A percentile compares a stretch with the other conserved stretches of the same genome.
phyloP scores from a whole-genome alignment of 2,113 vertebrate species.

The Mastomys coucha region DNA sequence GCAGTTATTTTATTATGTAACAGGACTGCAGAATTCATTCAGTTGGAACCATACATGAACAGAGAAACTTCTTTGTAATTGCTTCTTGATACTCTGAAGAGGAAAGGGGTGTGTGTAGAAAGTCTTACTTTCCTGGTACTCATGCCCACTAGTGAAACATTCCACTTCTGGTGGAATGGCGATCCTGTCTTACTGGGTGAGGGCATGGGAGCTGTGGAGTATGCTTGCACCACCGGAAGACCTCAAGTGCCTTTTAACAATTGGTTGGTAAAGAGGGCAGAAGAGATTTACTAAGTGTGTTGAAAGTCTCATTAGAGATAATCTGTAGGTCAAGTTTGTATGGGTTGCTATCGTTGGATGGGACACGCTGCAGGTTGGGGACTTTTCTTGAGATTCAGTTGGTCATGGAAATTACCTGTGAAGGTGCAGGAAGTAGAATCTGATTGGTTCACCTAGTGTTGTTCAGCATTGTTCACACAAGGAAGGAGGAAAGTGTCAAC shows the following conservation, averaged over 20 bases:
- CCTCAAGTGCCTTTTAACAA: background rate
- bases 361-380: background rate
- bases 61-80: background rate
- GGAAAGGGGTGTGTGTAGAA: background rate
- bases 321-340: background rate
- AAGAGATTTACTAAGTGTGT: constrained; percentile 4
- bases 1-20: background rate
- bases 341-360: background rate
- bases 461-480: background rate
- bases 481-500: background rate
- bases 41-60: background rate
- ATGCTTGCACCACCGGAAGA: background rate
- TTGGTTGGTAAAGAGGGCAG: background rate
- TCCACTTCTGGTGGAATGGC: background rate
- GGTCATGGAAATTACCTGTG: background rate
- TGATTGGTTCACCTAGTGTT: background rate
- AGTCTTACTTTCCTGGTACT: background rate
- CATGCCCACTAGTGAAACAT: background rate
- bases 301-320: background rate
- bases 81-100: background rate
- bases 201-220: background rate
- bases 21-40: constrained; percentile 16
- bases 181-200: background rate
- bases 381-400: background rate
- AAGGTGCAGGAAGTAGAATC: background rate